Percentiles rank a stretch among this genome's conserved stretches.
phyloP scores from a whole-genome alignment of 2,888 invertebrate genomes.

The Brenthis hecate region DNA sequence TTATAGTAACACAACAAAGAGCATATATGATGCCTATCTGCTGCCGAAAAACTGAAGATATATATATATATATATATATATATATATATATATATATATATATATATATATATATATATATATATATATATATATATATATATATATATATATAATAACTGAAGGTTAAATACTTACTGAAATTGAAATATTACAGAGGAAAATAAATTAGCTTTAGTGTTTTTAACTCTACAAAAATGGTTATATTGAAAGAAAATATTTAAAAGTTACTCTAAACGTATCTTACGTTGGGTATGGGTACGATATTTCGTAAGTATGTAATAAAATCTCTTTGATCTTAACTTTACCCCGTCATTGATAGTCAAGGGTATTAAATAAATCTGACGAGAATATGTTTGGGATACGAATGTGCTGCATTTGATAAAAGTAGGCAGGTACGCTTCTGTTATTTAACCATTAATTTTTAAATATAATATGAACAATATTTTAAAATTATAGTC shows the following conservation, averaged over 20 bases:
- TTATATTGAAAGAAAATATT: too few species aligned
- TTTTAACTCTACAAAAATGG: not conserved
- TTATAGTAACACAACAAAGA: too few species aligned
- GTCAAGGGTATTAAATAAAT: conserved; percentile 71
- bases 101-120: too few species aligned
- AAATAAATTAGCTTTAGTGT: too few species aligned
- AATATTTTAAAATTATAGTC: not conserved
- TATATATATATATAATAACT: too few species aligned
- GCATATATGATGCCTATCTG: too few species aligned
- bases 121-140: too few species aligned
- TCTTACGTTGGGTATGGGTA: conserved; percentile 41
- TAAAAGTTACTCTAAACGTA: conserved; percentile 41
- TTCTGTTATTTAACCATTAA: not conserved
- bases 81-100: too few species aligned
- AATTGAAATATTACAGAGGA: too few species aligned
- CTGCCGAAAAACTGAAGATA: too few species aligned
- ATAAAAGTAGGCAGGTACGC: not conserved
- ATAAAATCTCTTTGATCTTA: conserved; percentile 62
- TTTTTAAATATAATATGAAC: not conserved
- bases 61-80: too few species aligned
- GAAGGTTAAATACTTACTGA: too few species aligned
- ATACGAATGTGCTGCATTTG: conserved; percentile 49
- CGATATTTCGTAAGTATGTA: conserved; percentile 44
- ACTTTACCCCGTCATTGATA: conserved; percentile 58
- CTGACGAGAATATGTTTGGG: conserved; percentile 52